Evolutionary conservation across 2,113 vertebrate genomes (phyloP), one percentile per base, ranked within the genome.

Genomic region (Cervus canadensis): DNA sequence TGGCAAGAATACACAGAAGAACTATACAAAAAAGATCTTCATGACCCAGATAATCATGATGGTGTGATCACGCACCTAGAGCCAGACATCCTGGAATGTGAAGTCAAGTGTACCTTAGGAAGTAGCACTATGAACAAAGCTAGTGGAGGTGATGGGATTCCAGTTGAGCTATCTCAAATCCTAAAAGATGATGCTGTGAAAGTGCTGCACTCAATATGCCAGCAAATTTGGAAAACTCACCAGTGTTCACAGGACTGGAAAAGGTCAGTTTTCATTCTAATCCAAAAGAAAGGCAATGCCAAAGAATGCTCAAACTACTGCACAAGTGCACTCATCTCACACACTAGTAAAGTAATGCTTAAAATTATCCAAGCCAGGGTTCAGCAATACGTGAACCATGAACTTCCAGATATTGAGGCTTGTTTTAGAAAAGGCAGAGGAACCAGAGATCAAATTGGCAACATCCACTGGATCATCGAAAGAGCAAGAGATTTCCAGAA

Each of bases 341-440:
- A n/a, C 0, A 1, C 16, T 67, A 19, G 16, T 19, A n/a, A n/a
- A 67, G 33, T 67, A 17, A n/a, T 67, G 62, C 16, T n/a, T 1
- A 67, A 67, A 9, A 67, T 67, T 67, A 7, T n/a, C 33, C 62
- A 67, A 67, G 16, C 7, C 62, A 67, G 33, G 62, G 16, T 67
- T 67, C 16, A 67, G 6, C 16, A n/a, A 17, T 67, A 67, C 1
- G 3, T 67, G 62, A 19, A 67, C 62, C 30, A 0, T 67, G 62
- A 67, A 67, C 62, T 67, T n/a, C 16, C 16, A 67, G 33, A 67
- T 64, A 2, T 67, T 67, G 16, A 67, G n/a, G 33, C 7, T n/a
- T 3, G 60, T 62, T 62, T 62, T 62, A 62, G 60, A 62, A 67
- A 67, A 67, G 62, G 33, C 62, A 67, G 33, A 67, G 62, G 33